Evolutionary conservation across 2,888 invertebrate species (phyloP).

Genomic region (Thymelicus lineola): DNA sequence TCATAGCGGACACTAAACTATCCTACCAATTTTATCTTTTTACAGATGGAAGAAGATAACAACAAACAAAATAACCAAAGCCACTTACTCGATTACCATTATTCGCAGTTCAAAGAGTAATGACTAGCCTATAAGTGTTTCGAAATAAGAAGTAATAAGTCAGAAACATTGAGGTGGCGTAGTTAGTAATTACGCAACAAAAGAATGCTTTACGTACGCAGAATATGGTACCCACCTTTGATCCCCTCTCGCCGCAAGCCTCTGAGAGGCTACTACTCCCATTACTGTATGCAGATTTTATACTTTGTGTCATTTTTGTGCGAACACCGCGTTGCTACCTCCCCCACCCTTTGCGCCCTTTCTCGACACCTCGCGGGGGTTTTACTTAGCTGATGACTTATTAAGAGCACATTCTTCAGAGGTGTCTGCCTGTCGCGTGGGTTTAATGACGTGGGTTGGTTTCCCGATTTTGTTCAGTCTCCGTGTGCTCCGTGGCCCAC

Average conservation of each 20-base stretch:
- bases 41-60: no score
- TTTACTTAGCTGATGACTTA: constrained; percentile 85
- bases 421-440: constrained; percentile 80
- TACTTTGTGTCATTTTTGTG: constrained; percentile 83
- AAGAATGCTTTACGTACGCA: constrained; percentile 39
- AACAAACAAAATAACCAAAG: background rate
- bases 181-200: constrained; percentile 37
- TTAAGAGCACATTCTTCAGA: constrained; percentile 84
- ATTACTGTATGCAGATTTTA: constrained; percentile 83
- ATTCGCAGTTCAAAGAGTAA: no score
- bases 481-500: constrained; percentile 64
- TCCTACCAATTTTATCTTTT: no score
- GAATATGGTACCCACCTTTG: constrained; percentile 59
- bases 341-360: constrained; percentile 44
- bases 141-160: constrained; percentile 24
- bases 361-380: constrained; percentile 52
- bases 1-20: no score
- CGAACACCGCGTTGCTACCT: constrained; percentile 58
- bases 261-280: constrained; percentile 74
- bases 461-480: constrained; percentile 59
- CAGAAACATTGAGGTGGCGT: constrained; percentile 16
- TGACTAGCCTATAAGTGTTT: background rate
- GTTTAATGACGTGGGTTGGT: constrained; percentile 79
- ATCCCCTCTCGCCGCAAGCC: constrained; percentile 67
- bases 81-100: no score